Base-by-base conservation (phyloP, 2,888 invertebrate genomes). In the Trichopoda pennipes region DNA sequence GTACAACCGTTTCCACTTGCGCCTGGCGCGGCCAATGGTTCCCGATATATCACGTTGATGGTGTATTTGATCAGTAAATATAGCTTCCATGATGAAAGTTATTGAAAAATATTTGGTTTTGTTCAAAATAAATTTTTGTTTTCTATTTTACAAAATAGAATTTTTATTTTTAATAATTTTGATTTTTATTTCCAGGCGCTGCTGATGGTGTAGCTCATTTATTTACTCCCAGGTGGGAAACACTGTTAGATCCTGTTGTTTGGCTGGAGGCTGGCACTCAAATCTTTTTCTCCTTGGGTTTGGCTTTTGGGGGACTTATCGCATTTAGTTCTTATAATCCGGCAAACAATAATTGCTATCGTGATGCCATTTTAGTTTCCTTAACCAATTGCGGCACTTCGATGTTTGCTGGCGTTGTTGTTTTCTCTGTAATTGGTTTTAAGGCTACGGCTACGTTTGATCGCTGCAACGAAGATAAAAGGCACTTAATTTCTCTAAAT, bases 181-280 rank as follows among this genome's bases (percentile, higher is more conserved):
- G 69, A 78, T 58, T 77, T 75, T 42, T 78, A 42, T 73, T 82
- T 82, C 61, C 68, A 89, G 90, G 90, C 53, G 91, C 91, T 14
- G 87, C 93, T 42, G 97, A 97, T 88, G 98, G 98, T 1, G 92
- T 98, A 0, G 92, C 94, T 7, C 97, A 98, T 91, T 93, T 98
- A 32, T 97, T 98, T 89, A 97, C 96, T 0, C 98, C 98, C 0
- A 95, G 97, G 92, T 97, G 98, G 96, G 95, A 96, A 87, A 97
- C 95, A 80, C 93, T 99, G 77, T 92, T 95, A 44, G 98, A 98
- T 92, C 98, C 98, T 10, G 96, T 97, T 0, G 98, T 99, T 0
- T 99, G 99, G 99, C 92, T 99, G 70, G 98, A 99, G 92, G 98
- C 99, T 0, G 98, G 98, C 2, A 98, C 98, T 0, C 99, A 99